Evolutionary conservation across 2,113 vertebrate genomes (phyloP), one percentile per base, ranked within the genome.

Genomic region (Prolemur simus): DNA sequence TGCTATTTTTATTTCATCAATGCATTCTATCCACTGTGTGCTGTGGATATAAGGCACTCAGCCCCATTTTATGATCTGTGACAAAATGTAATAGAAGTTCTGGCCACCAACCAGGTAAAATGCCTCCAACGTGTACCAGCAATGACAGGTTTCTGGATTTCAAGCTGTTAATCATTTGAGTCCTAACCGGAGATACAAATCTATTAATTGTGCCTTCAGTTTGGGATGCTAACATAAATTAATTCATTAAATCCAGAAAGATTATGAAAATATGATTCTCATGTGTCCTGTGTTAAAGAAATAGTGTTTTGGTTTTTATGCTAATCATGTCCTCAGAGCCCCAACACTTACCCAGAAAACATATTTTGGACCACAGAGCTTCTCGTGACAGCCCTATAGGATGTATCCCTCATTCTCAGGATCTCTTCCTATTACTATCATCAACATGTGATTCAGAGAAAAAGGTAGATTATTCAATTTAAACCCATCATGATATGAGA

Each of bases 1-100:
- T 66, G 68, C n/a, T 78, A 58, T 87, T 87, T 94, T 89, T 77
- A 91, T 76, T 92, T 63, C 77, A 27, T 34, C 9, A 77, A 23
- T 73, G 63, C 29, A 32, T 74, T 58, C 71, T 56, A 21, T 74
- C 54, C 39, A 69, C 56, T 52, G 37, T 52, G 29, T 23, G 37
- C 37, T 88, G 49, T 76, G 42, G 73, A 20, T 64, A 42, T 12
- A 71, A 45, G 49, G 10, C 34, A 18, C n/a, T 95, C 82, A 21
- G 74, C 78, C 49, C 42, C 37, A n/a, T 93, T 93, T 96, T 88
- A 95, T 93, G 96, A 94, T 78, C 85, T 95, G 82, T 91, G 88
- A 95, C 82, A 91, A 88, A 97, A 96, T 71, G 45, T 88, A 90
- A 92, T 92, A 90, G 92, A 84, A 42, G 18, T 74, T 91, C 77